phyloP scores from a whole-genome alignment of 2,113 vertebrate species.

The Dasypus novemcinctus region DNA sequence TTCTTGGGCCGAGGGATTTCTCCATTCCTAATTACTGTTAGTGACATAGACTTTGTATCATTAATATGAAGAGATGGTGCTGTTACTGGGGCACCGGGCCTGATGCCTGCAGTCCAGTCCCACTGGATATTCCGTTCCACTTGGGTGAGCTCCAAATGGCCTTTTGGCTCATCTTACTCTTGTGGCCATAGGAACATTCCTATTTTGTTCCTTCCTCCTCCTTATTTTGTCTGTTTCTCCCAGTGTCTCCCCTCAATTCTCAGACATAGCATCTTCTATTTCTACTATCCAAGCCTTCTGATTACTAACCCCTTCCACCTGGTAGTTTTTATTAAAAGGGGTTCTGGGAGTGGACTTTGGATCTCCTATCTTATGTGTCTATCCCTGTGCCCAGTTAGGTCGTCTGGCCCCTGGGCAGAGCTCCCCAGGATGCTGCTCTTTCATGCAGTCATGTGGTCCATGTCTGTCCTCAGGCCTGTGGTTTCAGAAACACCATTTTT shows the following conservation, averaged over 20 bases:
- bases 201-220: background rate
- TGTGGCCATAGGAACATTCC: too few species aligned
- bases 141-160: background rate
- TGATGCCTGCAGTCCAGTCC: background rate
- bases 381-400: too few species aligned
- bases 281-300: background rate
- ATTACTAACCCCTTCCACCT: background rate
- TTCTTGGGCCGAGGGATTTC: background rate
- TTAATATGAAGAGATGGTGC: background rate
- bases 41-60: background rate
- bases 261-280: background rate
- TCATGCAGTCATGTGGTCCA: too few species aligned
- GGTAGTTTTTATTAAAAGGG: background rate
- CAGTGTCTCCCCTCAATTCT: background rate
- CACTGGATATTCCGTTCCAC: background rate
- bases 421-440: too few species aligned
- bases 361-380: background rate
- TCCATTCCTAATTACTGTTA: conserved; percentile 35
- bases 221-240: background rate
- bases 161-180: background rate
- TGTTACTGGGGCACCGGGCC: background rate
- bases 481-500: background rate
- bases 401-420: too few species aligned
- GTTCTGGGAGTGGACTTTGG: background rate
- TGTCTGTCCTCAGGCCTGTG: background rate